Evolutionary conservation across 2,888 invertebrate species (phyloP).

Genomic region (Amblyteles armatorius): DNA sequence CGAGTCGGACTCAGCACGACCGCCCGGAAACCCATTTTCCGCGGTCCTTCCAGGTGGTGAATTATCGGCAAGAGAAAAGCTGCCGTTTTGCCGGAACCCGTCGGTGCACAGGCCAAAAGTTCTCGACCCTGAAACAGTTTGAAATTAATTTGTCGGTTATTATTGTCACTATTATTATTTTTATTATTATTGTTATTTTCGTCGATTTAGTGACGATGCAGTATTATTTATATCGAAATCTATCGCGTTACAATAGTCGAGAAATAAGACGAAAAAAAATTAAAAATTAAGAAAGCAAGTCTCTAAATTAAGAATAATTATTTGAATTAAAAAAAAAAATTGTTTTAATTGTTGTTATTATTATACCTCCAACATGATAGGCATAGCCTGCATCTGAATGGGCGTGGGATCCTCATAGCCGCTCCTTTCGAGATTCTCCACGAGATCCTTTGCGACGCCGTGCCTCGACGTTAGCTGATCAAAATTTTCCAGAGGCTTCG

Average conservation of each 20-base stretch:
- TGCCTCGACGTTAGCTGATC: slow-evolving; percentile 87
- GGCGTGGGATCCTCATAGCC: slow-evolving; percentile 93
- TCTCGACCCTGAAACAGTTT: slow-evolving; percentile 88
- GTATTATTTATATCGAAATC: no score
- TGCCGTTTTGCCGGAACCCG: slow-evolving; percentile 98
- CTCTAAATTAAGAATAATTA: not conserved
- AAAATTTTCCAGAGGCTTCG: slow-evolving; percentile 91
- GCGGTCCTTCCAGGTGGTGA: slow-evolving; percentile 89
- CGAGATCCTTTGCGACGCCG: slow-evolving; percentile 87
- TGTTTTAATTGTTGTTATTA: not conserved
- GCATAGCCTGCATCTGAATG: slow-evolving; percentile 97
- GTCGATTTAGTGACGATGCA: not conserved
- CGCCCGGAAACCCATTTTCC: slow-evolving; percentile 92
- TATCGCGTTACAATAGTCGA: no score
- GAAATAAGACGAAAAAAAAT: not conserved
- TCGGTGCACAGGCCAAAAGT: slow-evolving; percentile 97
- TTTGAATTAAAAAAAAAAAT: not conserved
- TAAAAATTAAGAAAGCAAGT: not conserved
- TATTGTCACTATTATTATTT: not conserved
- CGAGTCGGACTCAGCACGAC: slow-evolving; percentile 96
- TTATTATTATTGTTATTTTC: not conserved
- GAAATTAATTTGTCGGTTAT: slow-evolving; percentile 42
- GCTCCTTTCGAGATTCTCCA: slow-evolving; percentile 89
- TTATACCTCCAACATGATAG: slow-evolving; percentile 92
- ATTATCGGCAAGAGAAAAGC: slow-evolving; percentile 97